Evolutionary conservation across 2,113 vertebrate species (phyloP), one percentile per base, ranked within the genome.

Genomic region (Clarias magur): DNA sequence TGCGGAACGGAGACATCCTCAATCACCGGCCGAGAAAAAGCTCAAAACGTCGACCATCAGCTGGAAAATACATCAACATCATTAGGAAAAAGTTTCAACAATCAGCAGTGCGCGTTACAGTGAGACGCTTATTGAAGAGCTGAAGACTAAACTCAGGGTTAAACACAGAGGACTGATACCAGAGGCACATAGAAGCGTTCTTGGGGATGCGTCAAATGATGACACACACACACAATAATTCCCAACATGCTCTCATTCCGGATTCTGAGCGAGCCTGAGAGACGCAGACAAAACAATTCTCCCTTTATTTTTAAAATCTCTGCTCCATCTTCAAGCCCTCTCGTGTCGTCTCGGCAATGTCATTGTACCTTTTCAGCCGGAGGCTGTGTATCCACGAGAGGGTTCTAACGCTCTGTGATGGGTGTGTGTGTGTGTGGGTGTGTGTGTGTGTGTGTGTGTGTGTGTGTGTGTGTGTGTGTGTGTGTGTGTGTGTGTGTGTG

Each of bases 301-400:
- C 0, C 19, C n/a, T 27, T 60, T 13, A 65, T 42, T 82, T 63
- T 15, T 8, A 48, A 65, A 82, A 80, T 80, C 56, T 57, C 12
- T 59, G 59, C 23, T 82, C 59, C 59, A 63, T 82, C 30, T 48
- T 63, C 25, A 42, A 63, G 34, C 30, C 38, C 80, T 82, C 59
- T 82, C 23, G 60, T n/a, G 60, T 42, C 60, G 23, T 34, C 59
- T n/a, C 4, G 57, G 30, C 34, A 81, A 38, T 62, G 80, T 62
- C 59, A 82, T 48, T 82, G 80, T 63, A 65, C 60, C 80, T 48
- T 65, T 82, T 48, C 80, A 65, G 80, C 80, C 59, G n/a, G 59
- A 65, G 80, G 59, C 80, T 8, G 60, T 48, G 80, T 63, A 48
- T 82, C 34, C 59, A 48, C 23, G 21, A 82, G 80, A 65, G 80